Percentiles rank a stretch among this genome's conserved stretches.
Conservation (phyloP, 2,113 vertebrate genomes). For the Prunella fulvescens region DNA sequence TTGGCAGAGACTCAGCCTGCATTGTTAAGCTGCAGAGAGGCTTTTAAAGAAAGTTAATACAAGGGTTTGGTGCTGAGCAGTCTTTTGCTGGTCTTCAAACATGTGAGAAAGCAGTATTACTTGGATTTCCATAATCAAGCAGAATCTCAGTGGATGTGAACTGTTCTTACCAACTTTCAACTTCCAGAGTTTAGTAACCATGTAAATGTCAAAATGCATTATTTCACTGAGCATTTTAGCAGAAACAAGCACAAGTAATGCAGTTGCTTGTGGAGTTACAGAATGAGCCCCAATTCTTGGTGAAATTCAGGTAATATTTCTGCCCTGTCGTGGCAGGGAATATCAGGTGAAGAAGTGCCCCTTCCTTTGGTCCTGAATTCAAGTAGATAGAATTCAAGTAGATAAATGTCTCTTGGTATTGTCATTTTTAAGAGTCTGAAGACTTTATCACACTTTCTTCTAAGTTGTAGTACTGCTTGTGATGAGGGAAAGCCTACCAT, state of each 20-base stretch:
- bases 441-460: not conserved
- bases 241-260: not conserved
- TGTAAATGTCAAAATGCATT: not conserved
- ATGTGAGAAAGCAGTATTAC: not conserved
- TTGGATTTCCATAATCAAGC: not conserved
- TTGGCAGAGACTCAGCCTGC: not conserved
- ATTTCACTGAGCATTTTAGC: not conserved
- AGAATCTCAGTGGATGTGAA: not conserved
- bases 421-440: not conserved
- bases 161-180: not conserved
- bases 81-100: not conserved
- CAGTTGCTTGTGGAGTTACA: not conserved
- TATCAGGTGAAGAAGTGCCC: not conserved
- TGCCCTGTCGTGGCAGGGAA: fast-evolving
- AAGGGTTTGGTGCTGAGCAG: not conserved
- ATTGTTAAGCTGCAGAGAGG: not conserved
- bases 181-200: not conserved
- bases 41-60: not conserved
- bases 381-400: not conserved
- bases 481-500: not conserved
- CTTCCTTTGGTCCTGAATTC: not conserved
- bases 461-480: not conserved
- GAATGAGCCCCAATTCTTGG: not conserved
- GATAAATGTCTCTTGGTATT: not conserved
- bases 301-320: not conserved